A percentile compares a stretch with the other conserved stretches of the same genome.
These are phyloP conservation scores for Noctua fimbriata DNA, from an alignment of 2,888 invertebrate species.

Conservation along the genomic window DNA sequence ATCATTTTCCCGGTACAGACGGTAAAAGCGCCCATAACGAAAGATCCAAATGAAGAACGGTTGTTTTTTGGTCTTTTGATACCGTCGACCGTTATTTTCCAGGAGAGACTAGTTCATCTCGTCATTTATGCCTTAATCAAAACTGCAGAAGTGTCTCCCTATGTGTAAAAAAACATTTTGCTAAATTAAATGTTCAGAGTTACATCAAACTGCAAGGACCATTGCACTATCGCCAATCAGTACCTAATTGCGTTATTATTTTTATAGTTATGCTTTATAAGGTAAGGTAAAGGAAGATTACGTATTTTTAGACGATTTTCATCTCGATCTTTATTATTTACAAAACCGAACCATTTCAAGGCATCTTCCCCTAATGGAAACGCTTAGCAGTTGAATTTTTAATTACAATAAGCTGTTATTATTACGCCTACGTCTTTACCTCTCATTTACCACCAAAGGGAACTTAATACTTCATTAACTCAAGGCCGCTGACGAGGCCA, in stretches of 20 bases:
- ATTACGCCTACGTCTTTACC: neutral
- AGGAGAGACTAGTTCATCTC: neutral
- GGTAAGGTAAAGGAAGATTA: too few relatives aligned
- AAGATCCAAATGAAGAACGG: neutral
- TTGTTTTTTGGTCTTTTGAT: neutral
- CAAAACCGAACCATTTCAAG: neutral
- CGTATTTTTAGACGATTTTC: neutral
- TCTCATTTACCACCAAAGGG: neutral
- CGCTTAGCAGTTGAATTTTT: conserved; percentile 4
- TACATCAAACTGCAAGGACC: neutral
- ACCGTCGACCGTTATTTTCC: neutral
- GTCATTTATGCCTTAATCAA: neutral
- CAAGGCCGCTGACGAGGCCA: conserved; percentile 8
- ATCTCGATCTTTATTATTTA: neutral
- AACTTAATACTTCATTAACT: conserved; percentile 18
- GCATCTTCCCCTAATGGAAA: conserved; percentile 5
- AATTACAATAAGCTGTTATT: conserved; percentile 3
- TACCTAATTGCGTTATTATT: neutral
- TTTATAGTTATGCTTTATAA: neutral
- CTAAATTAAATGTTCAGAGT: neutral
- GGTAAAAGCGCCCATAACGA: neutral
- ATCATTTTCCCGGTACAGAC: neutral
- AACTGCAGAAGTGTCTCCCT: neutral
- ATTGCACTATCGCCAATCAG: neutral
- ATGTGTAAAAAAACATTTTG: neutral